These are phyloP conservation scores for Clepsis dumicolana DNA, from an alignment of 2,888 invertebrate genomes.

Conservation along the genomic window DNA sequence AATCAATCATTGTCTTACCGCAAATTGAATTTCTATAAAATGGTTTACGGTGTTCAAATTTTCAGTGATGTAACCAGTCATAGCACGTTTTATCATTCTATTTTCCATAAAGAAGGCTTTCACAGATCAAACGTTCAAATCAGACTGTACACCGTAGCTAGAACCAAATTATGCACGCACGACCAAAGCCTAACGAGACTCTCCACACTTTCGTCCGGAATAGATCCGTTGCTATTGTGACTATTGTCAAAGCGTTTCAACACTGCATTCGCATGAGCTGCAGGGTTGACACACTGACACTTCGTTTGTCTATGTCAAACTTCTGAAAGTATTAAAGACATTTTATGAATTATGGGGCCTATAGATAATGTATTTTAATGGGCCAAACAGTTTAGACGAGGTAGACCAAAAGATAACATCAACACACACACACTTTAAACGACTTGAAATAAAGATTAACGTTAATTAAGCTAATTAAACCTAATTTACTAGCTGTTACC, in stretches of 20 bases:
- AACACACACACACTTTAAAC: too few species aligned
- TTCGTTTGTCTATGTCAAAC: slow-evolving; percentile 23
- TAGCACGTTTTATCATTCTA: not conserved
- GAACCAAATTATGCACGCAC: slow-evolving; percentile 52
- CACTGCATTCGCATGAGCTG: slow-evolving; percentile 10
- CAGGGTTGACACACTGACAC: slow-evolving; percentile 16
- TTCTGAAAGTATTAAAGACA: not conserved
- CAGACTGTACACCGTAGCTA: slow-evolving; percentile 1
- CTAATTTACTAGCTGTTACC: too few species aligned
- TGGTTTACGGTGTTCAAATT: not conserved
- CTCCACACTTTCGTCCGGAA: slow-evolving; percentile 58
- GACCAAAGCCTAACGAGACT: slow-evolving; percentile 60
- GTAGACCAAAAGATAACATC: too few species aligned
- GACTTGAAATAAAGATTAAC: too few species aligned
- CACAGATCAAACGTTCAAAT: not conserved
- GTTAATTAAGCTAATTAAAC: too few species aligned
- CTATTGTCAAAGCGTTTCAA: slow-evolving; percentile 51
- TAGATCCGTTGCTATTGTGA: slow-evolving; percentile 54
- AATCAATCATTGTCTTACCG: not conserved
- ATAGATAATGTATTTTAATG: too few species aligned
- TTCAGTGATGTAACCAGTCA: not conserved
- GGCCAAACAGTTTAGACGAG: too few species aligned
- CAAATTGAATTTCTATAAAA: not conserved
- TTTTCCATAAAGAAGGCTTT: not conserved
- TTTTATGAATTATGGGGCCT: too few species aligned